A percentile compares a stretch with the other conserved stretches of the same genome.
These are phyloP conservation scores for Danio kyathit DNA, from an alignment of 2,797 vertebrate genomes.

Conservation along the genomic window DNA sequence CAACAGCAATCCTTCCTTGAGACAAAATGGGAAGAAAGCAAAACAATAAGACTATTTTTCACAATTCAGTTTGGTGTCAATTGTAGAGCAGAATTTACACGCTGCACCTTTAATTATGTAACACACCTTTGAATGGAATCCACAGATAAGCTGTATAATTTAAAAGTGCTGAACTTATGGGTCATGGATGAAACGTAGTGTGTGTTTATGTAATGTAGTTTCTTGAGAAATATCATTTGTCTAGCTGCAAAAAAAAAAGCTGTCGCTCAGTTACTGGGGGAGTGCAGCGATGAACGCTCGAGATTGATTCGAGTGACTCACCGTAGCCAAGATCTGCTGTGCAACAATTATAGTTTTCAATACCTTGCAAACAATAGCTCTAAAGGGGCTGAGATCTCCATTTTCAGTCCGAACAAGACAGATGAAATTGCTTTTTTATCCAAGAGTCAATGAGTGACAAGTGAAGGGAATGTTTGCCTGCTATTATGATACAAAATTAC, in stretches of 20 bases:
- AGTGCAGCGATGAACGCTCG: conserved; percentile 66
- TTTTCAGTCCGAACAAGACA: conserved; percentile 38
- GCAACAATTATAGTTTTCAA: conserved; percentile 47
- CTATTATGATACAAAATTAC: conserved; percentile 9
- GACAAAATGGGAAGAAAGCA: background rate
- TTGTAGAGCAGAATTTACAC: conserved; percentile 5
- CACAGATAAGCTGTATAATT: conserved; percentile 63
- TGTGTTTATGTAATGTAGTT: conserved; percentile 66
- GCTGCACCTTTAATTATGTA: conserved; percentile 52
- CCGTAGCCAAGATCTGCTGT: conserved; percentile 58
- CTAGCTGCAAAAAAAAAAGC: conserved; percentile 63
- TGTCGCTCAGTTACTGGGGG: conserved; percentile 71
- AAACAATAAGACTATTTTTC: background rate
- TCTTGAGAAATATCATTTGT: conserved; percentile 77
- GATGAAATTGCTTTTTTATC: conserved; percentile 21
- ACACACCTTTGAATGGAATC: conserved; percentile 28
- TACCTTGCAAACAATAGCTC: conserved; percentile 43
- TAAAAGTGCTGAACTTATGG: conserved; percentile 66
- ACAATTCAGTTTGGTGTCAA: conserved; percentile 6
- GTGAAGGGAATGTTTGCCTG: conserved; percentile 30
- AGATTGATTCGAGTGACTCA: conserved; percentile 65
- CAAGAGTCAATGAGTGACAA: conserved; percentile 24
- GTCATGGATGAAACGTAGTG: conserved; percentile 56
- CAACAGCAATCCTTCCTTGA: background rate
- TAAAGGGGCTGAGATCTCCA: conserved; percentile 28